Evolutionary conservation across 1,140 invertebrate species (phyloP), one percentile per base, ranked within the genome.

Genomic region (Cepaea nemoralis): DNA sequence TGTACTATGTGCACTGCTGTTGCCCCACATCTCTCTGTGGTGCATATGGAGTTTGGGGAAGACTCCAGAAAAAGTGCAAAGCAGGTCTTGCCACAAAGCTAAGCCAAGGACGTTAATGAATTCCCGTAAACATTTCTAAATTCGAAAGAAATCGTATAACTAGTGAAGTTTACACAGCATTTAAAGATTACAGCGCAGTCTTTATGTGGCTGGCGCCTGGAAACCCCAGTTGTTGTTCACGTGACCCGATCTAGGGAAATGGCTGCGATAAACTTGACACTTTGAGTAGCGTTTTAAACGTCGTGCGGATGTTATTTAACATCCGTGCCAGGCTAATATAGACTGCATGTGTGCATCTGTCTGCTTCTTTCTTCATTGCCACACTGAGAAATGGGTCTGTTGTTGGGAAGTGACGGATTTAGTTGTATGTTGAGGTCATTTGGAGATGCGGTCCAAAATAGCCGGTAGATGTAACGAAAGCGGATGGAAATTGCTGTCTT

Each of bases 181-280:
- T 63, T 63, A 63, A 63, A 63, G 5, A 63, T 63, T 63, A 63
- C 59, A 63, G 59, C 59, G 33, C n/a, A 63, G n/a, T 10, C 33
- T 63, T 63, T 63, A 63, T 63, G n/a, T 10, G 10, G 2, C 27
- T 31, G 14, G 10, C 27, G 59, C 3, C 59, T 63, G 59, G 16
- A 55, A 31, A 16, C 27, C 2, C 27, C 59, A 31, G 1, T 63
- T 63, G 27, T 5, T 31, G 19, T 27, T 63, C 59, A 63, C 59
- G 59, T 63, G 59, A 63, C 59, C 5, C 22, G 5, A 10, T 31
- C 59, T 27, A 63, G n/a, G n/a, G 59, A 27, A 2, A 63, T 31
- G n/a, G 59, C 27, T 5, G 27, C 5, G 27, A 63, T 63, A 63
- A 63, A 31, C 59, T 16, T 63, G 59, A 31, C 59, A 63, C 59